Base-by-base conservation (phyloP, 2,888 invertebrate genomes). In the Phoenoteleia sp. region DNA sequence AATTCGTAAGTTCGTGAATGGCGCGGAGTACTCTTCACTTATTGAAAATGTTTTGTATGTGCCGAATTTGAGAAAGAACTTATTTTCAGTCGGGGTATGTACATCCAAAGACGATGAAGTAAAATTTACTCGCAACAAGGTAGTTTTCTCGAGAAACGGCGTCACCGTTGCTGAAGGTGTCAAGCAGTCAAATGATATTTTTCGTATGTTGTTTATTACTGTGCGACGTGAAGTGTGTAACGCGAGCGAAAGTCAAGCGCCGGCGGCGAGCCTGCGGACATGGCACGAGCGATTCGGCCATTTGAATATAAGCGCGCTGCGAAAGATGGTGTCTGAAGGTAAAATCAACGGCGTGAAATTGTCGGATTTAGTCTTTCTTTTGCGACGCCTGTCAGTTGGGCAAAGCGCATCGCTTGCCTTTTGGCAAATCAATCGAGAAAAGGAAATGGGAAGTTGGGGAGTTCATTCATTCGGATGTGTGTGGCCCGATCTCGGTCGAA, bases 401-500 rank as follows among this genome's bases (percentile, higher is more conserved):
- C 7, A 56, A 69, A 11, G 4, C 27, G 5, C 36, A 56, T 27
- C 17, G 56, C 4, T 6, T 21, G 9, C 19, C 52, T 2, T 74
- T 77, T 23, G 33, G 25, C 6, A 27, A 15, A 6, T 19, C 7
- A 1, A 1, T 11, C 1, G 9, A 29, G 1, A 5, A 1, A 23
- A 1, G 23, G 0, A 17, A 13, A 1, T 36, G 0, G 23, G 2
- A 45, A 27, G 49, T 64, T n/a, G 64, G 80, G 9, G 76, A 80
- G 19, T 52, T 47, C 13, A 27, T 88, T 3, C 86, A 87, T 15
- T 76, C 75, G 0, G 87, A 89, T 42, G 74, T 89, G 3, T 87
- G 88, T 77, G 87, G 88, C 1, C 85, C 86, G 6, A 87, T 89
- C 84, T 45, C 67, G 1, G 67, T 49, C n/a, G 39, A 76, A 33